phyloP scores from a whole-genome alignment of 1,140 invertebrate species.

The Caerostris extrusa region DNA sequence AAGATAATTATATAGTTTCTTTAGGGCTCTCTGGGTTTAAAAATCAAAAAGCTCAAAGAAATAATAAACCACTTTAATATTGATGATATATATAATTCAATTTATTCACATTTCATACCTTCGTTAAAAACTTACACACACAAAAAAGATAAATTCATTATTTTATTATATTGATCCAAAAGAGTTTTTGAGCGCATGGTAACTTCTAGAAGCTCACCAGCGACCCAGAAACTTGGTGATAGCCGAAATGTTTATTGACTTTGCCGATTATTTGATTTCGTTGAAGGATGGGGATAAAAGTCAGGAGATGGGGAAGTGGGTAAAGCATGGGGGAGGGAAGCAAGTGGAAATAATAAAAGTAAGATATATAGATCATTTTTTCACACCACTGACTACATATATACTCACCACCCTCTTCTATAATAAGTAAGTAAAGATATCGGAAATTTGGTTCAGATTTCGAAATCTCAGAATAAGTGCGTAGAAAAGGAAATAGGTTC shows the following conservation, averaged over 20 bases:
- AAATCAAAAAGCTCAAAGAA: too few relatives aligned
- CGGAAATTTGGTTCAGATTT: conserved; percentile 31
- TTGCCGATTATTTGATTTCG: conserved; percentile 75
- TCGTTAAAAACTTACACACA: background rate
- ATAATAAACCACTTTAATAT: too few relatives aligned
- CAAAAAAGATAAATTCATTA: conserved; percentile 23
- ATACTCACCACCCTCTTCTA: background rate
- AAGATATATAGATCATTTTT: conserved; percentile 70
- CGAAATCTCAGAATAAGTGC: conserved; percentile 46
- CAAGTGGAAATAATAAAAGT: background rate
- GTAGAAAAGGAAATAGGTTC: conserved; percentile 30
- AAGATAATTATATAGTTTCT: too few relatives aligned
- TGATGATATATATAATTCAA: conserved; percentile 65
- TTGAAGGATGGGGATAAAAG: conserved; percentile 26
- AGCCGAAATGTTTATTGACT: conserved; percentile 74
- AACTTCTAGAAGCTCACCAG: conserved; percentile 34
- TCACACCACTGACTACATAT: conserved; percentile 58
- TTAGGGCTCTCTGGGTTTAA: too few relatives aligned
- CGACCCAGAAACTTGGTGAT: conserved; percentile 42
- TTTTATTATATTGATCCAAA: conserved; percentile 64
- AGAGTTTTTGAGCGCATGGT: conserved; percentile 59
- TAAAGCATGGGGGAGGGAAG: background rate
- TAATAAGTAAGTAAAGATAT: conserved; percentile 62
- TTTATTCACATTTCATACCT: conserved; percentile 10
- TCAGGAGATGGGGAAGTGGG: background rate